Evolutionary conservation across 2,797 vertebrate genomes (phyloP), one percentile per base, ranked within the genome.

Genomic region (Iguana delicatissima): DNA sequence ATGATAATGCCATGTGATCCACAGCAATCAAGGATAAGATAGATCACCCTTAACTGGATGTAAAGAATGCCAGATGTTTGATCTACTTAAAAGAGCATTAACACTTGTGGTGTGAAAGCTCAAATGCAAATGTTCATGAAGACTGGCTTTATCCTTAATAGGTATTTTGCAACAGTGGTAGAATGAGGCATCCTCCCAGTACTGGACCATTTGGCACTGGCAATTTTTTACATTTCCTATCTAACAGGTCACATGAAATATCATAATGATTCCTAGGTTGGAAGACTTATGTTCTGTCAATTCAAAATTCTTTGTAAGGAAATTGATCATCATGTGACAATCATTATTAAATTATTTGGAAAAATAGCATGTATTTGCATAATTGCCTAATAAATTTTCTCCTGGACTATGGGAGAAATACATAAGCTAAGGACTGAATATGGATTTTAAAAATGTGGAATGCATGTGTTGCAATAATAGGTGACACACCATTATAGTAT

Each of bases 241-340:
- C 29, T 46, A 86, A 29, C 92, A 32, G 35, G 87, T 8, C 14
- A 89, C 32, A 59, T 24, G 55, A 59, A 88, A 82, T 55, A 6
- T 86, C 90, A 90, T 88, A 80, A 7, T 20, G 89, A 92, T 88
- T 73, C 59, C 16, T 38, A 59, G n/a, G 22, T n/a, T 85, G 26
- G 16, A 14, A n/a, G 55, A 9, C 26, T 55, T 69, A 38, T 55
- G 20, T 32, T 72, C 22, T 73, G 3, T 26, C 29, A 20, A 86
- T 35, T 59, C 26, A 24, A 59, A 59, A 90, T 59, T 59, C 29
- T 76, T 32, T 57, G 18, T 46, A 74, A 85, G 73, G 26, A 55
- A 72, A 22, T 8, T 73, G 59, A 22, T 62, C 59, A 22, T 22
- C 4, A 22, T 22, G 59, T 62, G 59, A 57, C 20, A 72, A 2